Percentiles rank a stretch among this genome's conserved stretches.
These are phyloP conservation scores for Xestoiulus laeticollis DNA, from an alignment of 2,888 invertebrate species.

Conservation along the genomic window DNA sequence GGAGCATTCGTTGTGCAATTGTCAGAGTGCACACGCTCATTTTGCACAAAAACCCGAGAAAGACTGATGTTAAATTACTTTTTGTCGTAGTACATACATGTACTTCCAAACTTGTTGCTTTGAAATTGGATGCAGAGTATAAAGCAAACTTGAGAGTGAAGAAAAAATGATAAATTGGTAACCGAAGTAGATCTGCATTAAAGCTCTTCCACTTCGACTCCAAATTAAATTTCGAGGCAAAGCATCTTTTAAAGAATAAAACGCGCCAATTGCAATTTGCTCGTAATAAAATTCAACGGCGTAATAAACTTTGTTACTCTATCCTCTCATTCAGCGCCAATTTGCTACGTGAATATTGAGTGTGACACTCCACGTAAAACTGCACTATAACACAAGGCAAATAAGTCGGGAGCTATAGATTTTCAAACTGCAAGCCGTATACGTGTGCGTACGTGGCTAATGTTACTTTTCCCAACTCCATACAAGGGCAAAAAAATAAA, in stretches of 20 bases:
- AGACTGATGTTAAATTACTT: background rate
- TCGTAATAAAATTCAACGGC: background rate
- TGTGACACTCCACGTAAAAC: background rate
- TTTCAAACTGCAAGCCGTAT: background rate
- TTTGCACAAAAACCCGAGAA: background rate
- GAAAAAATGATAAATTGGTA: conserved; percentile 2
- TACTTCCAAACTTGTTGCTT: background rate
- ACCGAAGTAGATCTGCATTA: background rate
- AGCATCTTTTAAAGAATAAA: conserved; percentile 26
- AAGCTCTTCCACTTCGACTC: background rate
- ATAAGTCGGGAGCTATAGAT: background rate
- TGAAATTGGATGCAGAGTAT: background rate
- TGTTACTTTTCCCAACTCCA: background rate
- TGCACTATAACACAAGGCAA: background rate
- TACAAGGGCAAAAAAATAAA: background rate
- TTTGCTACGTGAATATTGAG: background rate
- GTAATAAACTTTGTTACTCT: background rate
- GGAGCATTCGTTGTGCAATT: background rate
- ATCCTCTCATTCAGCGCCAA: conserved; percentile 13
- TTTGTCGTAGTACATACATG: background rate
- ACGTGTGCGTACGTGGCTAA: background rate
- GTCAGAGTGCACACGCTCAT: background rate
- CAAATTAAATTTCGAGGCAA: background rate
- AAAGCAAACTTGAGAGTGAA: background rate
- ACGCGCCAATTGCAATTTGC: conserved; percentile 20